Base-by-base conservation (phyloP, 2,797 vertebrate species). In the Protonibea diacanthus region DNA sequence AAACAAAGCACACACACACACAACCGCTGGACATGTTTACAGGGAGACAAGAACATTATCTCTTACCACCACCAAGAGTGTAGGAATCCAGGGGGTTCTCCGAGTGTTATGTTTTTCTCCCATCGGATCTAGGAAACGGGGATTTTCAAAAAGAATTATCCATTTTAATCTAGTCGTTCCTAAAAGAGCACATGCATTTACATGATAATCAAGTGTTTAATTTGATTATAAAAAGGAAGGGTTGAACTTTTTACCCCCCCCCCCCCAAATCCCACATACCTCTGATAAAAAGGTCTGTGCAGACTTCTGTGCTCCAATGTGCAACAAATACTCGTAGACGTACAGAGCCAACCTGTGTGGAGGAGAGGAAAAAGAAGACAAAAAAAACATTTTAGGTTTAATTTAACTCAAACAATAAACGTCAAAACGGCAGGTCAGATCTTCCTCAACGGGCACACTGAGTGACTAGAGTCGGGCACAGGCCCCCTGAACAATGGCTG, bases 51-150 rank as follows among this genome's bases (percentile, higher is more conserved):
- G 21, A 76, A 66, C 45, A 74, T 38, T 25, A 56, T 72, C 70
- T 95, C 98, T 97, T 93, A 99, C 98, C 98, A 99, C 98, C 98
- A 99, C 98, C 98, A 99, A 33, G 98, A 99, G 95, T 99, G 98
- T 83, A 99, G 93, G 94, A 99, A 99, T 90, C 98, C 98, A 57
- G 98, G 98, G 59, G 98, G 98, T 86, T 99, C 98, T 80, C 98
- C 98, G 62, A 99, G 91, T 38, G 98, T 99, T 94, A 99, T 99
- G 92, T 99, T 99, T 94, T 99, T 99, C 93, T 99, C 98, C 98
- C 98, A 99, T 95, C 97, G 97, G 91, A 99, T 99, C 98, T 99
- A 44, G 89, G 74, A 80, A 52, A 59, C 53, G 14, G 69, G 77
- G 25, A 64, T 72, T 76, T 70, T 44, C 13, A 4, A 4, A 1